Percentiles rank a stretch among this genome's conserved stretches.
Conservation (phyloP, 2,888 invertebrate species). For the Eristalinus sepulchralis region DNA sequence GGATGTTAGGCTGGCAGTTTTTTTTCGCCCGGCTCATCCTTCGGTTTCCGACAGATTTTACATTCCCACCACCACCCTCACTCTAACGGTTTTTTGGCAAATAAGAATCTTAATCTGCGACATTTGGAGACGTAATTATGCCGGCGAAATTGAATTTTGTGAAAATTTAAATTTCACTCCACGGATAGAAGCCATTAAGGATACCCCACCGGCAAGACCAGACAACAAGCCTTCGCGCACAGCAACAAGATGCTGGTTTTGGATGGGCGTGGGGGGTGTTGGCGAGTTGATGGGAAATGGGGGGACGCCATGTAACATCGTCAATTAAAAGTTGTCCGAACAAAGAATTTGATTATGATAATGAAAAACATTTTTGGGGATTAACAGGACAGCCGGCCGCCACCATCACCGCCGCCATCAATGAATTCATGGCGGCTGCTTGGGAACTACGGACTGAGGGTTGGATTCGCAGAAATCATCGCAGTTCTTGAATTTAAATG, state of each 20-base stretch:
- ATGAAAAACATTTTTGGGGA: neutral
- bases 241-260: neutral
- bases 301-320: neutral
- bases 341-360: neutral
- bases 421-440: neutral
- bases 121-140: conserved; percentile 29
- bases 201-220: neutral
- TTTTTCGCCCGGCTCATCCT: neutral
- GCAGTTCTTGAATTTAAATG: neutral
- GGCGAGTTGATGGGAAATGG: neutral
- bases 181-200: neutral
- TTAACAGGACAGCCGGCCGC: neutral
- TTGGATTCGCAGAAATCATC: neutral
- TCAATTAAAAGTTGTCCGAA: neutral
- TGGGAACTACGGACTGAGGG: neutral
- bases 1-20: neutral
- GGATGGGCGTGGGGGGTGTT: neutral
- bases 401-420: neutral
- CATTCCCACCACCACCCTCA: neutral
- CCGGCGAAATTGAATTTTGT: conserved; percentile 16
- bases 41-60: neutral
- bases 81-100: neutral
- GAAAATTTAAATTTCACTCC: conserved; percentile 4
- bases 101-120: conserved; percentile 7
- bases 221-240: neutral